Percentiles rank a stretch among this genome's conserved stretches.
Evolutionary conservation across 2,797 vertebrate species (phyloP).

Genomic region (Pangasius sanitwongsei): DNA sequence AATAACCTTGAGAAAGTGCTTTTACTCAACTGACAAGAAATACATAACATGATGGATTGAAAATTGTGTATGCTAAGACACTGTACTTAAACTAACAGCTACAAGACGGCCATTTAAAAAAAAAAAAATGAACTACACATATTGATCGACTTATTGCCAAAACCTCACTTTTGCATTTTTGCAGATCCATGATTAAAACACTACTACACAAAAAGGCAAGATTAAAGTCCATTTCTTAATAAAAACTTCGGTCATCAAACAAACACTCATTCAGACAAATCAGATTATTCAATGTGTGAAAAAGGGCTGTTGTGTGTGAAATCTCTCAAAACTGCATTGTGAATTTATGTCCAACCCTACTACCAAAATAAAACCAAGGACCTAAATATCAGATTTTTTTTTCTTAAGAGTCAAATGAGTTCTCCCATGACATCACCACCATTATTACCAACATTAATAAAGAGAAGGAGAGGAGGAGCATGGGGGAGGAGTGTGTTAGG

Average conservation of each 20-base stretch:
- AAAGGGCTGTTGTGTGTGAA: not conserved
- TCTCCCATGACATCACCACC: constrained; percentile 18
- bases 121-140: not conserved
- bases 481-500: not conserved
- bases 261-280: not conserved
- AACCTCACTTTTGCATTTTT: not conserved
- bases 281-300: not conserved
- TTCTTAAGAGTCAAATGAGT: not conserved
- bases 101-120: not conserved
- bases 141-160: not conserved
- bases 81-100: not conserved
- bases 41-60: not conserved
- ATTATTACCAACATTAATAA: not conserved
- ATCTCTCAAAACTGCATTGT: not conserved
- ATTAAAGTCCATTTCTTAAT: not conserved
- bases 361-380: not conserved
- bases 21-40: not conserved
- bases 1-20: not conserved
- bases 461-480: not conserved
- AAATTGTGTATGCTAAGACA: not conserved
- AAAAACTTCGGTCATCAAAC: not conserved
- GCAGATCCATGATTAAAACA: not conserved
- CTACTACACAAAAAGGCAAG: not conserved
- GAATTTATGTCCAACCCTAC: not conserved
- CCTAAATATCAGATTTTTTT: not conserved